Evolutionary conservation across 2,113 vertebrate species (phyloP).

Genomic region (Panthera leo): DNA sequence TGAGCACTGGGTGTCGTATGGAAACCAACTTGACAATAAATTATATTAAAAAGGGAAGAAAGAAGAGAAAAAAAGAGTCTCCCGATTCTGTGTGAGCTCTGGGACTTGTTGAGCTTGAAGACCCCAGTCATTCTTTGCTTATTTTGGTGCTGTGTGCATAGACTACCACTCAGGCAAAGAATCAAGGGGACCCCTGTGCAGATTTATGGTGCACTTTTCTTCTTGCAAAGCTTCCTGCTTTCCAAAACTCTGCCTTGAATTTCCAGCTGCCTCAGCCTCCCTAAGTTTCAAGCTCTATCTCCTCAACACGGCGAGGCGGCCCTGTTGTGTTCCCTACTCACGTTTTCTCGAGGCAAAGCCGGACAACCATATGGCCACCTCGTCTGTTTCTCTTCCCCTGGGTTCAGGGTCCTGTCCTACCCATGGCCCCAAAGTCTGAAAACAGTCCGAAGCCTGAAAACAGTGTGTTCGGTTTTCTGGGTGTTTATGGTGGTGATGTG

Average conservation of each 20-base stretch:
- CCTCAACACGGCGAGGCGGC: neutral
- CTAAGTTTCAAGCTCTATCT: neutral
- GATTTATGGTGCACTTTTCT: neutral
- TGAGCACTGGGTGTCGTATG: no score
- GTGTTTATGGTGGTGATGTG: neutral
- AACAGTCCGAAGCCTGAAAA: neutral
- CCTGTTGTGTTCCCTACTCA: rapidly evolving
- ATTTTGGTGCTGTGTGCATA: neutral
- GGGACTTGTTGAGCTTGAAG: neutral
- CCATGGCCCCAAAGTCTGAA: neutral
- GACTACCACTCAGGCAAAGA: neutral
- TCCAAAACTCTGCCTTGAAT: neutral
- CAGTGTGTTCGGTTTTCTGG: neutral
- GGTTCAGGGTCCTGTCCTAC: neutral
- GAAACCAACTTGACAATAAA: no score
- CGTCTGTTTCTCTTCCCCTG: neutral
- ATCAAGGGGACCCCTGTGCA: neutral
- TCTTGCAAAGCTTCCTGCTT: neutral
- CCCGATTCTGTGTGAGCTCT: neutral
- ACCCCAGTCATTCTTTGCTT: neutral
- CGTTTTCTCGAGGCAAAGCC: neutral
- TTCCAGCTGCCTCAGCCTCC: neutral
- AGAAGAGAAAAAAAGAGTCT: neutral
- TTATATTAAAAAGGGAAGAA: no score
- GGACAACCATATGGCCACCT: neutral